Percentiles rank a stretch among this genome's conserved stretches.
Conservation (phyloP, 2,888 invertebrate species). For the Tridacna gigas region DNA sequence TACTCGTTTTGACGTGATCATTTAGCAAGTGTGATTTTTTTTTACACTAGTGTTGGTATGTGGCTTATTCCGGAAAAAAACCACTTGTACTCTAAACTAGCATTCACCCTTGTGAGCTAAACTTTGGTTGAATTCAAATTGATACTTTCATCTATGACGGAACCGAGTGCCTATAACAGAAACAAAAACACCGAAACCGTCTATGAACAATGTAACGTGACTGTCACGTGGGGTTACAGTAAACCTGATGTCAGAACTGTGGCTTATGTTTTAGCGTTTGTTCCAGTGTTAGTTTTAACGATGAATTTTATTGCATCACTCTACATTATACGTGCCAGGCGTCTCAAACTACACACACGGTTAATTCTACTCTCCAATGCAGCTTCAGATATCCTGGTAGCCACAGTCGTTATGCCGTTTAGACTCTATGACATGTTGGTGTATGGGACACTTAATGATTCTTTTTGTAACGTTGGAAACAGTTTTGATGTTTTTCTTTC, state of each 20-base stretch:
- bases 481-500: constrained; percentile 80
- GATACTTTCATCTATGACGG: constrained; percentile 12
- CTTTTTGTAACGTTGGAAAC: constrained; percentile 73
- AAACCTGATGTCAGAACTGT: neutral
- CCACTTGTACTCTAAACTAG: too few relatives aligned
- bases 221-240: constrained; percentile 18
- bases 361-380: constrained; percentile 79
- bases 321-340: constrained; percentile 37
- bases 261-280: constrained; percentile 34
- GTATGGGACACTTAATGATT: constrained; percentile 70
- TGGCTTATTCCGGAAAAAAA: too few relatives aligned
- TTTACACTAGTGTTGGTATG: too few relatives aligned
- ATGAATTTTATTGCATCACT: constrained; percentile 33
- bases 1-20: too few relatives aligned
- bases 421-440: constrained; percentile 74
- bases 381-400: constrained; percentile 76
- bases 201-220: constrained; percentile 19
- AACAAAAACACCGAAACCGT: too few relatives aligned
- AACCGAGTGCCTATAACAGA: neutral
- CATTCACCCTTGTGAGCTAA: too few relatives aligned
- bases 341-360: constrained; percentile 75
- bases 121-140: too few relatives aligned
- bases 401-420: constrained; percentile 79
- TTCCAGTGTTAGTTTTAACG: constrained; percentile 27
- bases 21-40: too few relatives aligned